Evolutionary conservation across 2,888 invertebrate genomes (phyloP).

Genomic region (Meandrusa payeni): DNA sequence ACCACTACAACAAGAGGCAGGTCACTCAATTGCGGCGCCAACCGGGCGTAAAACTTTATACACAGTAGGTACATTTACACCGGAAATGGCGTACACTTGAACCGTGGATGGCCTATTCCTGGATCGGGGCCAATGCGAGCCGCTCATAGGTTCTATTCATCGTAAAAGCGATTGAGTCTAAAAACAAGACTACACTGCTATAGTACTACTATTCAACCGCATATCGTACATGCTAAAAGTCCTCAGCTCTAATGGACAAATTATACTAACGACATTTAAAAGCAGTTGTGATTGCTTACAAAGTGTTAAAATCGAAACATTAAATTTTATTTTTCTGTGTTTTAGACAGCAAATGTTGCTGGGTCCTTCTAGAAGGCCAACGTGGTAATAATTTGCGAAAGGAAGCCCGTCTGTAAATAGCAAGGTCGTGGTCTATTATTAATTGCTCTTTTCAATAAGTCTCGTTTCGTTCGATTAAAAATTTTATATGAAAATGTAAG

Average conservation of each 20-base stretch:
- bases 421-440: slow-evolving; percentile 32
- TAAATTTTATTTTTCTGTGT: slow-evolving; percentile 25
- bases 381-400: slow-evolving; percentile 31
- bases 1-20: too few species aligned
- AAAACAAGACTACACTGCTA: background rate
- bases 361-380: slow-evolving; percentile 31
- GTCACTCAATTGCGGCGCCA: slow-evolving; percentile 39
- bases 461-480: slow-evolving; percentile 17
- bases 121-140: slow-evolving; percentile 59
- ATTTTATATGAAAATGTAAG: slow-evolving; percentile 21
- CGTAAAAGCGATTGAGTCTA: slow-evolving; percentile 8
- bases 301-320: slow-evolving; percentile 15
- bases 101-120: slow-evolving; percentile 62
- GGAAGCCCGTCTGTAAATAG: slow-evolving; percentile 30
- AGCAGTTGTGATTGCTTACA: slow-evolving; percentile 5
- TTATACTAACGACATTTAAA: slow-evolving; percentile 14
- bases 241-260: slow-evolving; percentile 11
- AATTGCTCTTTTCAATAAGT: slow-evolving; percentile 29
- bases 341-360: slow-evolving; percentile 26
- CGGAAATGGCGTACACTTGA: slow-evolving; percentile 68
- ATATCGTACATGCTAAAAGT: slow-evolving; percentile 2
- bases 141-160: slow-evolving; percentile 31
- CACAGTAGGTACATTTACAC: slow-evolving; percentile 35
- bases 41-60: slow-evolving; percentile 37
- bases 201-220: background rate